phyloP scores from a whole-genome alignment of 92 coral and sea anemone species.

The Parazoanthus darwini region DNA sequence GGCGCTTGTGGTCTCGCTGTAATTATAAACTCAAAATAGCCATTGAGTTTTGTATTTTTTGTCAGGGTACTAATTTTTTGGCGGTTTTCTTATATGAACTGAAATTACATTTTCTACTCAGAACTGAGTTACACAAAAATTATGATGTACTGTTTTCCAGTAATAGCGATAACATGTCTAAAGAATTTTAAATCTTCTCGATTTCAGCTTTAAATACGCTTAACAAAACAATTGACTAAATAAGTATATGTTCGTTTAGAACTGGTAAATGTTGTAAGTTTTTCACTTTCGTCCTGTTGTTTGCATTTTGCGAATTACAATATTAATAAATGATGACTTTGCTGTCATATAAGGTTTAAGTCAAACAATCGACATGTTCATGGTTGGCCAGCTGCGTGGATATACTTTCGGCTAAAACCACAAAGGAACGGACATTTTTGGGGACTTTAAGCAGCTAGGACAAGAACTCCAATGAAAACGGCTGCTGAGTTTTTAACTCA shows the following conservation, averaged over 20 bases:
- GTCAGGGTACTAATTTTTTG: background rate
- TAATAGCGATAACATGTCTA: too few species aligned
- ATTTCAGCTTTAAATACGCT: too few species aligned
- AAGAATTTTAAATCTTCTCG: too few species aligned
- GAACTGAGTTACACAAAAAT: background rate
- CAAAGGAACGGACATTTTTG: too few species aligned
- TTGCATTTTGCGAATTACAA: constrained; percentile 5
- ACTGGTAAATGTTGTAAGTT: background rate
- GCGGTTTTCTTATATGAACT: too few species aligned
- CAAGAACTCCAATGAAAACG: too few species aligned
- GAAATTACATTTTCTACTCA: background rate
- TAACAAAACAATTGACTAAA: background rate
- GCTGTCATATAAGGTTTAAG: background rate
- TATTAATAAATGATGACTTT: constrained; percentile 12
- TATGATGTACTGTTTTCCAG: too few species aligned
- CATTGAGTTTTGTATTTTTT: background rate
- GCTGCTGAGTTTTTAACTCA: too few species aligned
- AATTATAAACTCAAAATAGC: constrained; percentile 39
- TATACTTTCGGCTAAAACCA: background rate
- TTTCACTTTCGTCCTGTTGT: background rate
- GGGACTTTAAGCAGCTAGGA: too few species aligned
- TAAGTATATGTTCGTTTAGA: background rate
- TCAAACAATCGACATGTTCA: background rate
- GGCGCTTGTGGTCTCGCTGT: constrained; percentile 76
- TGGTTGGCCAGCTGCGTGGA: background rate